Evolutionary conservation across 92 coral and sea anemone genomes (phyloP).

Genomic region (Nematostella vectensis): DNA sequence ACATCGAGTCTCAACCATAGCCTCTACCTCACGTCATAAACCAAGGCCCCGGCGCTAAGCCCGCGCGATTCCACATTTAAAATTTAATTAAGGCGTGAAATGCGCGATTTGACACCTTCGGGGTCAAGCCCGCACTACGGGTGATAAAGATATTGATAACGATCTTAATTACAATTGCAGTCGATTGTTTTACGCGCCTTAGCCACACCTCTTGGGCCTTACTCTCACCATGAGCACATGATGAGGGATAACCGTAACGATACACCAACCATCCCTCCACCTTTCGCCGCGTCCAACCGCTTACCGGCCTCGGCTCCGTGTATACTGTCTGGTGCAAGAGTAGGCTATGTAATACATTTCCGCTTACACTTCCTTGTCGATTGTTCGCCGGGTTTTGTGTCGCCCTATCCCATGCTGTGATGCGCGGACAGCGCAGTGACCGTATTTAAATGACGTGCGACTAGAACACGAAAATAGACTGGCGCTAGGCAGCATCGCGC

Average conservation of each 20-base stretch:
- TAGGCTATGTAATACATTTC: slow-evolving; percentile 85
- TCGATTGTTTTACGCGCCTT: slow-evolving; percentile 70
- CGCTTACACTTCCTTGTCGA: slow-evolving; percentile 88
- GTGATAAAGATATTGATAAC: slow-evolving; percentile 78
- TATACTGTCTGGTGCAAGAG: slow-evolving; percentile 52
- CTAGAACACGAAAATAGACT: slow-evolving; percentile 39
- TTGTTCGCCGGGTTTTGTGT: slow-evolving; percentile 54
- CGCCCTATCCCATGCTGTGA: slow-evolving; percentile 67
- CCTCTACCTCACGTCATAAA: slow-evolving; percentile 29
- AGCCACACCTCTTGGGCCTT: slow-evolving; percentile 56
- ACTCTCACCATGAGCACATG: too few species aligned
- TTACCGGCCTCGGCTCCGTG: too few species aligned
- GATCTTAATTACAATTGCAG: slow-evolving; percentile 96
- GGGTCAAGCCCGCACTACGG: slow-evolving; percentile 92
- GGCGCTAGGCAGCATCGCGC: background rate
- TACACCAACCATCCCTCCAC: too few species aligned
- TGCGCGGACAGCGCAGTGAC: slow-evolving; percentile 61
- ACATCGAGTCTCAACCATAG: slow-evolving; percentile 45
- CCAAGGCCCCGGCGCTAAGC: slow-evolving; percentile 29
- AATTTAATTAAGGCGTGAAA: slow-evolving; percentile 95
- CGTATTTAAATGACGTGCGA: slow-evolving; percentile 61
- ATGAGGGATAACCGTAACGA: too few species aligned
- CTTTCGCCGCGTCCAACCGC: too few species aligned
- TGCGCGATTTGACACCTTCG: slow-evolving; percentile 82
- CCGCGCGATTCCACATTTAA: slow-evolving; percentile 68